Base-by-base conservation (phyloP, 2,888 invertebrate genomes). In the Mylabris sibirica region DNA sequence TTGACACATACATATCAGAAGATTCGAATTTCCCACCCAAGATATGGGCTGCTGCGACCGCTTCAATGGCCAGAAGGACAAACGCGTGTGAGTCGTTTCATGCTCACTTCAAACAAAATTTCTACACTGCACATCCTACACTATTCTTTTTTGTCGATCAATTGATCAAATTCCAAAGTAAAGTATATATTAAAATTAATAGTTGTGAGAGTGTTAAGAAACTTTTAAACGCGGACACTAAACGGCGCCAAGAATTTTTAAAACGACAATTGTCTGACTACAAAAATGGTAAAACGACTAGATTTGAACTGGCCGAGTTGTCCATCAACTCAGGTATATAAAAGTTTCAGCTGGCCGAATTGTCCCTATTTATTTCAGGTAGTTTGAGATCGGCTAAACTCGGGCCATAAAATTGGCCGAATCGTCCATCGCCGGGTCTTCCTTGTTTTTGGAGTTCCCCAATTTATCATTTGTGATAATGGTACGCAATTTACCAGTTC, bases 161-260 rank as follows among this genome's bases (percentile, higher is more conserved):
- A n/a, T 41, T 41, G n/a, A 14, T 41, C n/a, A 14, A 41, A n/a
- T 41, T n/a, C 41, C 41, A 41, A 41, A 41, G n/a, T 41, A 5
- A 41, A 41, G 41, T 41, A 41, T 41, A 41, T n/a, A 41, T 41
- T n/a, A 41, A 41, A n/a, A 41, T 41, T n/a, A 41, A 41, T n/a
- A 41, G 1, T 1, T 35, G 6, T 35, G 11, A 35, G 35, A 35
- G 35, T 35, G 35, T 35, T 35, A 35, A 35, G 3, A 35, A 35
- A 35, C 3, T 8, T 35, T 11, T 35, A 35, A 35, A 9, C 8
- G 35, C 35, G 35, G 35, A 35, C 35, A 35, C 35, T 8, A 35
- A 35, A 6, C 1, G 35, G n/a, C n/a, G n/a, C n/a, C n/a, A n/a
- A n/a, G n/a, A n/a, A n/a, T n/a, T n/a, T n/a, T n/a, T n/a, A n/a